Percentiles rank a stretch among this genome's conserved stretches.
These are phyloP conservation scores for Aurelia aurita DNA, from an alignment of 30 jellyfish, hydroid and myxozoan genomes.

Conservation along the genomic window DNA sequence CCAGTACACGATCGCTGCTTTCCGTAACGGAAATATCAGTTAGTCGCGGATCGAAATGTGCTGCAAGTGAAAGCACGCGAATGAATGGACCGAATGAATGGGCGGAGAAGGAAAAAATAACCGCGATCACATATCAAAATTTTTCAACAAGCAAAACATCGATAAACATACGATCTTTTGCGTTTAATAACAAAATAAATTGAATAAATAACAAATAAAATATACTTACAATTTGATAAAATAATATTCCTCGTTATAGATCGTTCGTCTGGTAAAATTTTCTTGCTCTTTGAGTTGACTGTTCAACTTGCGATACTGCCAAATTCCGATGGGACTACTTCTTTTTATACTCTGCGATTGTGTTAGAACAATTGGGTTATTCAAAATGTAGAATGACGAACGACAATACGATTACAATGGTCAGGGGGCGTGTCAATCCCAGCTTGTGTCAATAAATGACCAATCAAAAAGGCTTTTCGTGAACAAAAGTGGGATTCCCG, in stretches of 20 bases:
- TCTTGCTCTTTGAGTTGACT: not conserved
- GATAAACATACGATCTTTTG: no score
- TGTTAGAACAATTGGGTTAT: constrained; percentile 51
- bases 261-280: not conserved
- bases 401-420: constrained; percentile 79
- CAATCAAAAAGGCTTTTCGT: constrained; percentile 58
- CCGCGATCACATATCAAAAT: constrained; percentile 21
- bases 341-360: constrained; percentile 57
- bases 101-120: constrained; percentile 22
- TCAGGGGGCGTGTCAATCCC: constrained; percentile 86
- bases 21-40: constrained; percentile 54
- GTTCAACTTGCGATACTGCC: constrained; percentile 17
- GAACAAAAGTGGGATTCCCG: constrained; percentile 73
- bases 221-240: not conserved
- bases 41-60: constrained; percentile 42
- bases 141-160: not conserved
- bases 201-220: no score
- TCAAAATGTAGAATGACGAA: constrained; percentile 85
- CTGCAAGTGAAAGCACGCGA: constrained; percentile 32
- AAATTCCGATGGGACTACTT: constrained; percentile 31
- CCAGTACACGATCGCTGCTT: not conserved
- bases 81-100: constrained; percentile 80
- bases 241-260: no score
- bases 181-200: no score
- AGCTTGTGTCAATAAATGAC: constrained; percentile 81